Conservation (phyloP, 2,888 invertebrate species). For the Mycogona germanica region DNA sequence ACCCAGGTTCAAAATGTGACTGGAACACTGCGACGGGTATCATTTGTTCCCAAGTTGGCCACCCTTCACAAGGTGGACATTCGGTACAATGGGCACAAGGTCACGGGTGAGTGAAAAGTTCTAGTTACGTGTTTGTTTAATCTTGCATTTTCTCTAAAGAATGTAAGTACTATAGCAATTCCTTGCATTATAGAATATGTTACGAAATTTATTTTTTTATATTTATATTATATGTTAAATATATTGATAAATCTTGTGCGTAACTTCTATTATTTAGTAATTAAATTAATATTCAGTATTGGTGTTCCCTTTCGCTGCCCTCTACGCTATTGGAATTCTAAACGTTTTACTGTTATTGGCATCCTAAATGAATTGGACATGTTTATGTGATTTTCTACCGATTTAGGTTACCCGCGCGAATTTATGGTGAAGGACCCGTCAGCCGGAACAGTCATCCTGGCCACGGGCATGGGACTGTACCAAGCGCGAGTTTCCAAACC, state of each 20-base stretch:
- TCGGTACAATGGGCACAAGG: constrained; percentile 62
- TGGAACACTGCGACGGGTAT: constrained; percentile 63
- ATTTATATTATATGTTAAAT: too few relatives aligned
- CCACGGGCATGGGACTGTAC: constrained; percentile 70
- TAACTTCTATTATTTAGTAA: too few relatives aligned
- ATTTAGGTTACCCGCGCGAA: constrained; percentile 43
- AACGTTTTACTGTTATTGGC: too few relatives aligned
- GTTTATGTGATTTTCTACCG: too few relatives aligned
- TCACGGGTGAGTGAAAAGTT: constrained; percentile 4
- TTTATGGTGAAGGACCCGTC: constrained; percentile 48
- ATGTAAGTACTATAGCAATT: too few relatives aligned
- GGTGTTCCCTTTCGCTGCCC: too few relatives aligned
- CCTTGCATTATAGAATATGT: too few relatives aligned
- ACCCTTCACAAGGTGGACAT: constrained; percentile 78
- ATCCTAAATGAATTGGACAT: not conserved
- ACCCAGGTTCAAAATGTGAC: constrained; percentile 60
- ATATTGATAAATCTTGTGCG: too few relatives aligned
- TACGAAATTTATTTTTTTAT: too few relatives aligned
- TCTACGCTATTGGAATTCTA: too few relatives aligned
- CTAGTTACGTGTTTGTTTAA: not conserved
- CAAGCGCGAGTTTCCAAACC: constrained; percentile 70
- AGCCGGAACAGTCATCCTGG: constrained; percentile 57
- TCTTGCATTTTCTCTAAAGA: too few relatives aligned
- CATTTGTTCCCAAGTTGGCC: constrained; percentile 75
- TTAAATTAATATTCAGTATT: too few relatives aligned